These are phyloP conservation scores for Ctenochaetus hawaiiensis DNA, from an alignment of 2,797 vertebrate species.

Conservation along the genomic window DNA sequence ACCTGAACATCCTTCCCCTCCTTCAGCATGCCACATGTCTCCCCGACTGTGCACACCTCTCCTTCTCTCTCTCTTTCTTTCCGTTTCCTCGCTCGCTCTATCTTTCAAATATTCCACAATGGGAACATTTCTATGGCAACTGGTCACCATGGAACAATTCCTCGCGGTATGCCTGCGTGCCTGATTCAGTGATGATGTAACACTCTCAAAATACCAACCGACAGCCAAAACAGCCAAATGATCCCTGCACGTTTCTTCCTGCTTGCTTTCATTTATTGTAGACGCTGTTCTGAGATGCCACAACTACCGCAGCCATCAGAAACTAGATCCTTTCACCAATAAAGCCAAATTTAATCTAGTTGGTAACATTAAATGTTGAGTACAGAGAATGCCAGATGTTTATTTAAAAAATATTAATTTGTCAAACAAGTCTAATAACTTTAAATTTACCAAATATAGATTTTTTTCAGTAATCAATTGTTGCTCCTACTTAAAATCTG, in stretches of 20 bases:
- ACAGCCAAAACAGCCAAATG: constrained; percentile 28
- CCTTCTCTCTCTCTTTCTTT: constrained; percentile 2
- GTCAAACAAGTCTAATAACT: not conserved
- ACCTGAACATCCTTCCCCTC: constrained; percentile 35
- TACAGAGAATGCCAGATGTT: not conserved
- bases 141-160: constrained; percentile 90
- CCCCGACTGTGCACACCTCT: constrained; percentile 1
- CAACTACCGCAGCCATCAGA: not conserved
- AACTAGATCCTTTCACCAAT: not conserved
- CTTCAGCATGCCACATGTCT: constrained; percentile 43
- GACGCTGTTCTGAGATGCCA: not conserved
- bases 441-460: not conserved
- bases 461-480: not conserved
- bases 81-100: constrained; percentile 2
- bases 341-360: not conserved
- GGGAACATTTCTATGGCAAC: constrained; percentile 95
- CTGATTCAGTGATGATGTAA: constrained; percentile 87
- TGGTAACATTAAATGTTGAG: not conserved
- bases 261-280: constrained; percentile 3
- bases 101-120: constrained; percentile 78
- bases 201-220: constrained; percentile 42
- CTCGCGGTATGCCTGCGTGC: constrained; percentile 84
- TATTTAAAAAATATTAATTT: not conserved
- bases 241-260: not conserved
- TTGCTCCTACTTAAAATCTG: not conserved